phyloP scores from a whole-genome alignment of 2,888 invertebrate genomes.

The Hydrotaea diabolus region DNA sequence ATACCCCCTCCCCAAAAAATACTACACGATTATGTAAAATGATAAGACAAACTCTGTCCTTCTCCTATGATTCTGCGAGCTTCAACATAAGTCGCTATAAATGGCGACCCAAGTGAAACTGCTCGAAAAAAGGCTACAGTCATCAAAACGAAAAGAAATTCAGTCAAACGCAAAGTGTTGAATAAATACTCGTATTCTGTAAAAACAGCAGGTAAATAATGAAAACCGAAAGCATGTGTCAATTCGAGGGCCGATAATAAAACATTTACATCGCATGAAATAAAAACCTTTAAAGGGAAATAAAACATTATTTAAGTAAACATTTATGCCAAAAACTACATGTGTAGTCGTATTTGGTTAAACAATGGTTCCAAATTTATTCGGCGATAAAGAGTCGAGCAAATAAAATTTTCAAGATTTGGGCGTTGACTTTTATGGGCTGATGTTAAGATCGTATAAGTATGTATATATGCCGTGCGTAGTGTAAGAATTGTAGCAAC shows the following conservation, averaged over 20 bases:
- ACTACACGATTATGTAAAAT: conserved; percentile 20
- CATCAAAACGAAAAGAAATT: not conserved
- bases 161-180: not conserved
- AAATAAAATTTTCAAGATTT: not conserved
- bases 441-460: not conserved
- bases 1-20: not conserved
- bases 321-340: not conserved
- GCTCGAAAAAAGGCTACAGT: not conserved
- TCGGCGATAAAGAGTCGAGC: conserved; percentile 2
- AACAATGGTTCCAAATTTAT: not conserved
- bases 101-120: conserved; percentile 36
- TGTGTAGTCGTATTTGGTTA: not conserved
- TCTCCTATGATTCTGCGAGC: not conserved
- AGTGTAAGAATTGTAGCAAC: too few species aligned
- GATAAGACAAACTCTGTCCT: conserved; percentile 33
- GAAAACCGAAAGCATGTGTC: not conserved
- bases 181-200: not conserved
- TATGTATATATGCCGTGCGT: too few species aligned
- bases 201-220: not conserved
- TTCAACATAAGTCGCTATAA: not conserved
- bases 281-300: conserved; percentile 35
- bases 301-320: conserved; percentile 13
- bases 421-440: not conserved
- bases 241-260: not conserved
- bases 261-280: conserved; percentile 31